A percentile compares a stretch with the other conserved stretches of the same genome.
Evolutionary conservation across 2,888 invertebrate genomes (phyloP).

Genomic region (Bedellia somnulentella): DNA sequence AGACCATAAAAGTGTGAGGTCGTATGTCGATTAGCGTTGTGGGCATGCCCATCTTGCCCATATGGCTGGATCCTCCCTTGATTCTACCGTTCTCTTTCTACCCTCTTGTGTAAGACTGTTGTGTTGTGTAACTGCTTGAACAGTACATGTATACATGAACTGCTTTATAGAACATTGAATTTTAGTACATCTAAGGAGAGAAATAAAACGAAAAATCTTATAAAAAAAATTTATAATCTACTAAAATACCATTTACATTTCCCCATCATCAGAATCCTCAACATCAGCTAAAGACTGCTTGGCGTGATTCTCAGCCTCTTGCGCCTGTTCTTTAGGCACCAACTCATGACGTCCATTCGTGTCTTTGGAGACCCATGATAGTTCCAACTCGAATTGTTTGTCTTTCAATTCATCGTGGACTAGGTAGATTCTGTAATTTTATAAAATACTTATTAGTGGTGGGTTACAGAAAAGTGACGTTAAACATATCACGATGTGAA

Average conservation of each 20-base stretch:
- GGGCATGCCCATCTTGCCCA: no score
- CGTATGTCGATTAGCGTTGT: no score
- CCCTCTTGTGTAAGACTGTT: no score
- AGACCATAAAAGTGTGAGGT: no score
- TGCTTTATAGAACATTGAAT: background rate
- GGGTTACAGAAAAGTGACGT: no score
- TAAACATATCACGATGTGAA: no score
- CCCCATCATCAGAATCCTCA: conserved; percentile 80
- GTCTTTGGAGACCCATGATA: conserved; percentile 90
- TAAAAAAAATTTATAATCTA: conserved; percentile 38
- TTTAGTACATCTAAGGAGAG: background rate
- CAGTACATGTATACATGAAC: no score
- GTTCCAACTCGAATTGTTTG: conserved; percentile 92
- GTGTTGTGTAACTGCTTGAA: no score
- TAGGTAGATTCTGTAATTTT: conserved; percentile 71
- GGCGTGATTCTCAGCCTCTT: conserved; percentile 86
- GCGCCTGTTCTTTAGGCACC: conserved; percentile 74
- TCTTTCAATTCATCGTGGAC: conserved; percentile 95
- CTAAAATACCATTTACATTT: conserved; percentile 55
- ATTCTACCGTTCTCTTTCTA: no score
- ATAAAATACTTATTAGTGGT: background rate
- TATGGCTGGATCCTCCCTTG: no score
- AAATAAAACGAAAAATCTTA: conserved; percentile 12
- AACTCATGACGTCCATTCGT: conserved; percentile 78
- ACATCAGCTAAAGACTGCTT: conserved; percentile 86